Evolutionary conservation across 1,140 invertebrate genomes (phyloP), one percentile per base, ranked within the genome.

Genomic region (Ephestia elutella): DNA sequence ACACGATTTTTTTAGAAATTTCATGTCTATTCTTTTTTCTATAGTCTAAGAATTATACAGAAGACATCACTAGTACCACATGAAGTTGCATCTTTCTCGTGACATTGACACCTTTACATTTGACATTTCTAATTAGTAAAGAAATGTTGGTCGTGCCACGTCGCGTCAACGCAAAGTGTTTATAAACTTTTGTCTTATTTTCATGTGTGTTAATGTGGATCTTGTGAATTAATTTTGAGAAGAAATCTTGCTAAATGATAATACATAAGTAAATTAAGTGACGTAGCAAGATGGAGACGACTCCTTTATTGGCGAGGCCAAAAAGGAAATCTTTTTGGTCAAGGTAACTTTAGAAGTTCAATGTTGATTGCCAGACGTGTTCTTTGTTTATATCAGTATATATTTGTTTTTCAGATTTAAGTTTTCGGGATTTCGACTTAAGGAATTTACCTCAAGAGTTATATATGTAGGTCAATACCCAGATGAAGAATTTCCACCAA

Each of bases 401-500:
- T 59, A 49, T 53, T 58, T 64, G 53, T 56, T 80, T 84, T 80
- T 84, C 61, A 88, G 83, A 58, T 69, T 82, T n/a, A 70, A 71
- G 20, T 73, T 82, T 54, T 78, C 68, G 54, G 77, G 76, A 49
- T 81, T 83, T 59, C 77, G 78, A 49, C 80, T 76, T 62, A 81
- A 76, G 60, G 80, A 86, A 51, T 59, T 81, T n/a, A 75, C 71
- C 60, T 76, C 83, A n/a, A 73, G 89, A 70, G 77, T 78, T 18
- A 86, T 90, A 56, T 81, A 83, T 73, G 64, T 90, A 54, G 89
- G 89, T 21, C 90, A 90, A 70, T 78, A 89, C 25, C 89, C 91
- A 57, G 90, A 92, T 53, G 93, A 95, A 73, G 95, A 96, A 78
- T 98, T 95, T 90, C 96, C 98, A 48, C 92, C 95, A 54, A 99